Base-by-base conservation (phyloP, 1,140 invertebrate genomes). In the Euglossa dilemma region DNA sequence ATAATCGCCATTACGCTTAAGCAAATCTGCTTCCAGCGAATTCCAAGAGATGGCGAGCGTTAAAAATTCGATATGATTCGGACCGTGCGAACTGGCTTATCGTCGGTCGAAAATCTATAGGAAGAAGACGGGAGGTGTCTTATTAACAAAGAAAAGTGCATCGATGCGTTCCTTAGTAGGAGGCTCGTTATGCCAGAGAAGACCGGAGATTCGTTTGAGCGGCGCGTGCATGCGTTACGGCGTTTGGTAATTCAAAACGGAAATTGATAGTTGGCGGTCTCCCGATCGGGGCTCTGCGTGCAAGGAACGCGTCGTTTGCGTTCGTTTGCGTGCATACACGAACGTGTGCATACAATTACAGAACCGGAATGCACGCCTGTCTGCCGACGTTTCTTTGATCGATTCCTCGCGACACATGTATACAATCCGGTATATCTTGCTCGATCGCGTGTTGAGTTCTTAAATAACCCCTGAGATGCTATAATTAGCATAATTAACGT, bases 261-360 rank as follows among this genome's bases (percentile, higher is more conserved):
- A 92, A 92, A 91, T 92, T 92, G 88, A 91, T 92, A 88, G 89
- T 92, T 92, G 86, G 75, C 87, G 85, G 89, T 80, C 83, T 86
- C 77, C 71, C 85, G 71, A 81, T 77, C 73, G 73, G 23, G 54
- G 80, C 52, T 69, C 45, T 54, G 70, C 50, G 72, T 71, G 72
- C 69, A 85, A 81, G 83, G 71, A 81, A 81, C 83, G 80, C 73
- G 74, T 77, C 64, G 63, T 50, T 59, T 25, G 9, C n/a, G 56
- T 63, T 45, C 20, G 9, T 43, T 20, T 61, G 25, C 64, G 54
- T 52, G 77, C 25, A 71, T 52, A 14, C 54, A 63, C 2, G 61
- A 28, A 69, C 23, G 36, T 43, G 7, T 57, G 36, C 50, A 76
- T 8, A 76, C 74, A 16, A 43, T 54, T 63, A 36, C 72, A 57